A percentile compares a stretch with the other conserved stretches of the same genome.
These are phyloP conservation scores for Phyllotis vaccarum DNA, from an alignment of 2,797 vertebrate species.

Conservation along the genomic window DNA sequence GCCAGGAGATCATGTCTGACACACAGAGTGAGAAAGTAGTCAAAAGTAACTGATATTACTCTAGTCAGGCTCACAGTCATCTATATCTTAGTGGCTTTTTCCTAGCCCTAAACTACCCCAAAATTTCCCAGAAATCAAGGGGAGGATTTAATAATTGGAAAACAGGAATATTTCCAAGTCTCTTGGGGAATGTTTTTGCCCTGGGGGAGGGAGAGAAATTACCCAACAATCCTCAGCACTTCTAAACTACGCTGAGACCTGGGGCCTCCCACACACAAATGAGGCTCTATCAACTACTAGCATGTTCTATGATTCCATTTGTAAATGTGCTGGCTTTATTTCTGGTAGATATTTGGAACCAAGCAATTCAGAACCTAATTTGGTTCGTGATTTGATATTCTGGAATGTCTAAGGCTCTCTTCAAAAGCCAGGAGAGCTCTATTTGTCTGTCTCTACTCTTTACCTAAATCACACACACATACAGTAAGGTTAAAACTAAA, in stretches of 20 bases:
- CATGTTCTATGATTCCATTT: conserved; percentile 4
- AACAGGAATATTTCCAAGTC: not conserved
- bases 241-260: conserved; percentile 12
- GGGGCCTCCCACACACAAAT: not conserved
- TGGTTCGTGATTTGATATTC: not conserved
- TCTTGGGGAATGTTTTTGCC: not conserved
- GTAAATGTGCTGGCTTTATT: conserved; percentile 34
- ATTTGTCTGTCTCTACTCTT: not conserved
- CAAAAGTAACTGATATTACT: not conserved
- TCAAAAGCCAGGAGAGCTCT: not conserved
- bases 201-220: not conserved
- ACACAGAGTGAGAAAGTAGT: not conserved
- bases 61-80: not conserved
- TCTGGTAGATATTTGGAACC: conserved; percentile 10
- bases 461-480: conserved; percentile 13
- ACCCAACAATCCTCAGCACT: conserved; percentile 18
- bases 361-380: conserved; percentile 48
- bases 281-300: not conserved
- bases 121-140: conserved; percentile 2
- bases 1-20: not conserved
- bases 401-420: not conserved
- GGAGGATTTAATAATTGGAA: conserved; percentile 39
- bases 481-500: conserved; percentile 13
- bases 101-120: not conserved
- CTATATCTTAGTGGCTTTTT: not conserved